These are phyloP conservation scores for Ptiloglossa arizonensis DNA, from an alignment of 1,140 invertebrate species.

Conservation along the genomic window DNA sequence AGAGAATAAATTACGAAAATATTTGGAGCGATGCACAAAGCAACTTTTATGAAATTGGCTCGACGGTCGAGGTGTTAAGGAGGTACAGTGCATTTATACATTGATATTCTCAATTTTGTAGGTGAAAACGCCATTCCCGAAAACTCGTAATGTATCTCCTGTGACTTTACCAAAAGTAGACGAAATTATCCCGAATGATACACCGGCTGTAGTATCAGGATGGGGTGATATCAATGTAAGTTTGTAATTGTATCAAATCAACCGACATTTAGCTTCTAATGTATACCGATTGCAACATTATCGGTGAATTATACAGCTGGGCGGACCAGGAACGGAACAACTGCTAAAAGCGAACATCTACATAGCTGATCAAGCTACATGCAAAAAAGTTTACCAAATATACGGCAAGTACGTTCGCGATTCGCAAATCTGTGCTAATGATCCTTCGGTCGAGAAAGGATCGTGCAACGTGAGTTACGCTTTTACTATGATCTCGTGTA, in stretches of 20 bases:
- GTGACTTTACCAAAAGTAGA: slow-evolving; percentile 39
- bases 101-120: slow-evolving; percentile 25
- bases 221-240: slow-evolving; percentile 61
- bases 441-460: slow-evolving; percentile 36
- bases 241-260: background rate
- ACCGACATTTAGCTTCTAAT: no score
- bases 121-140: slow-evolving; percentile 33
- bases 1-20: no score
- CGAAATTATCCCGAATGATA: slow-evolving; percentile 11
- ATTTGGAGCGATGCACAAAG: no score
- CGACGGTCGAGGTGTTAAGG: no score
- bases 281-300: no score
- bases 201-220: slow-evolving; percentile 55
- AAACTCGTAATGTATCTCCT: background rate
- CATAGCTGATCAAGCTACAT: slow-evolving; percentile 44
- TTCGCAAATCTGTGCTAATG: slow-evolving; percentile 59
- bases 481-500: no score
- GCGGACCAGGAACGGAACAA: background rate
- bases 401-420: slow-evolving; percentile 18
- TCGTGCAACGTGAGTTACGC: slow-evolving; percentile 60
- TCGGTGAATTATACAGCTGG: slow-evolving; percentile 10
- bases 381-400: slow-evolving; percentile 6
- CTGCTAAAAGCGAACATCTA: slow-evolving; percentile 46
- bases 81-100: no score
- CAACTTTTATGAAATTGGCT: no score